phyloP scores from a whole-genome alignment of 2,797 vertebrate species.

The Limnodromus scolopaceus region DNA sequence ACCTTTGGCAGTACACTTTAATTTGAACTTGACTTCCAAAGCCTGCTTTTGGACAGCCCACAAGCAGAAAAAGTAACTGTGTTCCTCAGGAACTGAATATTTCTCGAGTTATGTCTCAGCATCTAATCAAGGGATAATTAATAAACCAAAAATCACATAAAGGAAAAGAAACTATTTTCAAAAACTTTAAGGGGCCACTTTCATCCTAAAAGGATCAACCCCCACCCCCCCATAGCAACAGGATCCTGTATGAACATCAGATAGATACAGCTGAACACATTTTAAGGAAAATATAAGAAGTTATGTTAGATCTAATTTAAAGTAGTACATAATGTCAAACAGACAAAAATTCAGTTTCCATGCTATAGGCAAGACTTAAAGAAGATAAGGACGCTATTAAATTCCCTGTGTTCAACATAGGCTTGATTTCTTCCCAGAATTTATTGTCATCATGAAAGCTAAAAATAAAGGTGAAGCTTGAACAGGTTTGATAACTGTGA shows the following conservation, averaged over 20 bases:
- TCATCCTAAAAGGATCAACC: not conserved
- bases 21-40: not conserved
- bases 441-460: not conserved
- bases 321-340: not conserved
- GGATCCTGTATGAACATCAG: not conserved
- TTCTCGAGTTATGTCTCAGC: not conserved
- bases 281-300: not conserved
- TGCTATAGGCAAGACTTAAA: not conserved
- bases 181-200: not conserved
- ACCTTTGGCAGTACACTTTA: not conserved
- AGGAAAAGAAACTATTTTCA: not conserved
- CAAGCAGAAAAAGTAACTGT: not conserved
- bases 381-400: not conserved
- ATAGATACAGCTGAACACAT: not conserved
- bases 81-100: not conserved
- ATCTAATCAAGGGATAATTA: not conserved
- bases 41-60: not conserved
- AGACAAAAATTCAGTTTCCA: not conserved
- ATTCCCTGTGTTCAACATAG: not conserved
- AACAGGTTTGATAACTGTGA: not conserved
- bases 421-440: not conserved
- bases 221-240: not conserved
- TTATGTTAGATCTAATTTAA: not conserved
- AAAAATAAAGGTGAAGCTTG: not conserved
- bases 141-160: not conserved